Evolutionary conservation across 2,113 vertebrate genomes (phyloP).

Genomic region (Xyliphius kryptos): DNA sequence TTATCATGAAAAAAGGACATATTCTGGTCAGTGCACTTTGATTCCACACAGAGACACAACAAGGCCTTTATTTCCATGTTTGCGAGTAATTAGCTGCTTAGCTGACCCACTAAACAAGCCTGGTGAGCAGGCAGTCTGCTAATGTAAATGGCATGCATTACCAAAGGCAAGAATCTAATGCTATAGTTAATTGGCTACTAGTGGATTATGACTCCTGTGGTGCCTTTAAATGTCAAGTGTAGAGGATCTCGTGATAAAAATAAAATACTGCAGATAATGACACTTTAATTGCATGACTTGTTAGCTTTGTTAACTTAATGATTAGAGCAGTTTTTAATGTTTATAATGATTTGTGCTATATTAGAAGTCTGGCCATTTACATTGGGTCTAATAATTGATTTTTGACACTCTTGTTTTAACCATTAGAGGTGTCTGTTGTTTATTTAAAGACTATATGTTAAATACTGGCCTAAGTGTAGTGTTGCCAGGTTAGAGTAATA

Average conservation of each 20-base stretch:
- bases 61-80: no score
- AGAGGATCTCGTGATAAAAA: constrained; percentile 21
- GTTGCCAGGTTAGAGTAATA: no score
- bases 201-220: constrained; percentile 19
- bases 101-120: constrained; percentile 33
- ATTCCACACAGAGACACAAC: no score
- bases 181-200: constrained; percentile 24
- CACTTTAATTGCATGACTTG: constrained; percentile 18
- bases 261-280: constrained; percentile 29
- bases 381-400: no score
- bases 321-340: background rate
- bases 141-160: constrained; percentile 34
- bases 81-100: constrained; percentile 37
- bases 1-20: no score
- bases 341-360: no score
- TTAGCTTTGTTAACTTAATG: constrained; percentile 1
- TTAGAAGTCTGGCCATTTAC: no score
- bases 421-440: no score
- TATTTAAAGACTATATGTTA: no score
- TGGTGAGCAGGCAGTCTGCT: constrained; percentile 21
- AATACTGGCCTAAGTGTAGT: no score
- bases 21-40: no score
- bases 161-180: constrained; percentile 27
- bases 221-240: constrained; percentile 23
- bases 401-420: no score